A percentile compares a stretch with the other conserved stretches of the same genome.
phyloP scores from a whole-genome alignment of 2,113 vertebrate genomes.

The Pygoscelis adeliae region DNA sequence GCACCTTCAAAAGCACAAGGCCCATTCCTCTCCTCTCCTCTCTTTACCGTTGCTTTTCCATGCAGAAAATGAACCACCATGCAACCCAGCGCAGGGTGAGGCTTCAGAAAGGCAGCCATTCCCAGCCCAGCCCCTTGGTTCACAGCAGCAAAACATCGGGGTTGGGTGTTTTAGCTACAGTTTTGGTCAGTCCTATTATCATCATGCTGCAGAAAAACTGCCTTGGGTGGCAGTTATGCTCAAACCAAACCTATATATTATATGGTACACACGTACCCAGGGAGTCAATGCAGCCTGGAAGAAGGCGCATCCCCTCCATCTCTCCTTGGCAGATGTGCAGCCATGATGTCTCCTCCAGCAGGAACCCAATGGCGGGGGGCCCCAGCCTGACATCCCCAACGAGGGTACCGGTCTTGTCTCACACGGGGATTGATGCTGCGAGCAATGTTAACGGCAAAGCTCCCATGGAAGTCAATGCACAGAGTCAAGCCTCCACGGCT shows the following conservation, averaged over 20 bases:
- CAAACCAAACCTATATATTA: background rate
- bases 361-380: fast-evolving
- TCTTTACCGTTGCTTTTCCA: background rate
- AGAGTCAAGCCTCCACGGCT: background rate
- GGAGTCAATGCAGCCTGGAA: background rate
- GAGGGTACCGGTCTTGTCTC: background rate
- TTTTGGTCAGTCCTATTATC: constrained; percentile 64
- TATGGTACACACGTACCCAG: background rate
- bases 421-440: background rate
- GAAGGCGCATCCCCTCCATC: background rate
- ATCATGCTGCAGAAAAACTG: background rate
- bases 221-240: background rate
- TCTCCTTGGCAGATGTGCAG: background rate
- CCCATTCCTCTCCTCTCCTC: background rate
- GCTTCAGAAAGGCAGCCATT: background rate
- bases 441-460: background rate
- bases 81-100: background rate
- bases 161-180: constrained; percentile 15
- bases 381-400: background rate
- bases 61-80: background rate
- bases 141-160: background rate
- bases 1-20: fast-evolving
- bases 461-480: background rate
- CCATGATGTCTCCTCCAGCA: background rate
- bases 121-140: background rate